Evolutionary conservation across 2,888 invertebrate species (phyloP).

Genomic region (Drosophila diplacantha): DNA sequence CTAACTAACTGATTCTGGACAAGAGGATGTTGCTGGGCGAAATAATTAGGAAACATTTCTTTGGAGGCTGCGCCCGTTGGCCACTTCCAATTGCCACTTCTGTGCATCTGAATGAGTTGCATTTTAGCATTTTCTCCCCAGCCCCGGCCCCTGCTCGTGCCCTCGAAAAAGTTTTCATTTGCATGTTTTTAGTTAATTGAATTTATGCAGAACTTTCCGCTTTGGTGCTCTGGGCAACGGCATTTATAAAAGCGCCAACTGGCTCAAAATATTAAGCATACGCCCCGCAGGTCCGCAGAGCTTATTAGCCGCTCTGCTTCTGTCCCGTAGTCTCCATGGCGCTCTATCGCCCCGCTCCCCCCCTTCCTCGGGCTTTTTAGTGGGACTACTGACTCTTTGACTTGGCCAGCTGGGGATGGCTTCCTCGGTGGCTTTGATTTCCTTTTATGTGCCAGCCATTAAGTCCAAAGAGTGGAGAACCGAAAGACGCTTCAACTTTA

Average conservation of each 20-base stretch:
- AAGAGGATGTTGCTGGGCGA: conserved; percentile 35
- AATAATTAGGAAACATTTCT: conserved; percentile 71
- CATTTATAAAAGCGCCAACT: conserved; percentile 59
- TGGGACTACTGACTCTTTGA: conserved; percentile 49
- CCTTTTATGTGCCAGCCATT: conserved; percentile 65
- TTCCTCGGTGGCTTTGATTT: conserved; percentile 53
- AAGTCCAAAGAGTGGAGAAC: conserved; percentile 38
- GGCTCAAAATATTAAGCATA: conserved; percentile 59
- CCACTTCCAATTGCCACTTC: conserved; percentile 40
- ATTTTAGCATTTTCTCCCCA: conserved; percentile 26
- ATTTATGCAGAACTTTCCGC: conserved; percentile 66
- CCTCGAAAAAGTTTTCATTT: conserved; percentile 62
- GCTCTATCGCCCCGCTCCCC: conserved; percentile 6
- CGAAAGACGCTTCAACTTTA: conserved; percentile 51
- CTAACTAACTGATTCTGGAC: conserved; percentile 51
- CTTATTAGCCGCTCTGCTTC: conserved; percentile 50
- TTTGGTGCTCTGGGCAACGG: conserved; percentile 49
- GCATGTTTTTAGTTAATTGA: conserved; percentile 70
- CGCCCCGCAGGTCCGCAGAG: conserved; percentile 35
- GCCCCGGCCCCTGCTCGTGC: conserved; percentile 35
- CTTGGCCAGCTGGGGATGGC: conserved; percentile 32
- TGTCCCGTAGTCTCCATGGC: conserved; percentile 13
- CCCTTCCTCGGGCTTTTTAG: conserved; percentile 16
- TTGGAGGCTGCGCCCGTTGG: conserved; percentile 9
- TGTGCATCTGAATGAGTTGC: conserved; percentile 48